Evolutionary conservation across 1,140 invertebrate genomes (phyloP), one percentile per base, ranked within the genome.

Genomic region (Coelopa frigida): DNA sequence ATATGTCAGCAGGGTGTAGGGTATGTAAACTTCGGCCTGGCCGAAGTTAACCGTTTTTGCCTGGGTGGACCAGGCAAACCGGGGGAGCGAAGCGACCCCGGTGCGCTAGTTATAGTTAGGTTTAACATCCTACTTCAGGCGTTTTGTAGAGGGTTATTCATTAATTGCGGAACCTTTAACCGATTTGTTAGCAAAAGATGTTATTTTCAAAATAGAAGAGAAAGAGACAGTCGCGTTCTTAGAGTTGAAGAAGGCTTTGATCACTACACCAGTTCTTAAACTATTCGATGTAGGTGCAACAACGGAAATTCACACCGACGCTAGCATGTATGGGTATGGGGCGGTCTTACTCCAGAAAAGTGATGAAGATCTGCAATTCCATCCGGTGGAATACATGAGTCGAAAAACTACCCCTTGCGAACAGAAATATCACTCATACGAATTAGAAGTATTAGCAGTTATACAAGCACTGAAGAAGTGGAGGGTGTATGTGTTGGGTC

Each of bases 401-500:
- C 49, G 48, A 22, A 52, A 49, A 35, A 72, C 69, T 17, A 56
- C 48, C 2, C 26, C 45, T 8, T 40, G 47, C 4, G 57, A 65
- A 43, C 36, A 50, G 31, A 64, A 55, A 35, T 63, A 56, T 44
- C 46, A 51, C 43, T 55, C 53, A 15, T 57, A 59, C 44, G 56
- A 61, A 38, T 37, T 61, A 8, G 59, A 61, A 46, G 47, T 55
- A 23, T 29, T 63, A 7, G 59, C 56, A 3, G 39, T 61, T 7
- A 38, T 61, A 17, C 36, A 52, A 21, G 52, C 50, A 5, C 21
- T 60, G n/a, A 55, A 49, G 32, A 56, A 56, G 21, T 58, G 52
- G 32, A 49, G 54, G 48, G 49, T 61, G 18, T 77, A 72, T 55
- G 51, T 77, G 14, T 53, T 68, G 27, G 66, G 66, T 23, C 67